Conservation (phyloP, 2,797 vertebrate genomes). For the Ptychobarbus kaznakovi region DNA sequence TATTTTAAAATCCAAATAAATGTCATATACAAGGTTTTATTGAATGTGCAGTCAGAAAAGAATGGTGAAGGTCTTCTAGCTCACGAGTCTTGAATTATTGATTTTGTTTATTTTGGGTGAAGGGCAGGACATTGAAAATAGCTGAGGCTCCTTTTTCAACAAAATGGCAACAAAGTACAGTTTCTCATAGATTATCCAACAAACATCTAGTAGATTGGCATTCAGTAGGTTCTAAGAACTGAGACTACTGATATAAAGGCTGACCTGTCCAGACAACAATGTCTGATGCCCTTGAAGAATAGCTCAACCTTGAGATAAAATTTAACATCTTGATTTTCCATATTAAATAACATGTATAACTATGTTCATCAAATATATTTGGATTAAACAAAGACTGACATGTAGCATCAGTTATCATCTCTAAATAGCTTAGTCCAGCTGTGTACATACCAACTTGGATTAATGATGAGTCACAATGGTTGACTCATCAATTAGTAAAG, state of each 20-base stretch:
- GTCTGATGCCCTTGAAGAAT: background rate
- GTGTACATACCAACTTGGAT: background rate
- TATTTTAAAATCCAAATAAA: background rate
- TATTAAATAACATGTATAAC: background rate
- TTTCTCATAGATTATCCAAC: background rate
- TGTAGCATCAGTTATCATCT: background rate
- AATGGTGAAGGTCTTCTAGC: constrained; percentile 17
- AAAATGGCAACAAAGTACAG: background rate
- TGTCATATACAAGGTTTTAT: background rate
- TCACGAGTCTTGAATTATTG: constrained; percentile 16
- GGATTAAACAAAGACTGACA: background rate
- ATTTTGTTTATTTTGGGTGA: constrained; percentile 35
- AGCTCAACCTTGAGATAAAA: background rate
- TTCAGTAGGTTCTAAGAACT: background rate
- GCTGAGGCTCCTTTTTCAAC: constrained; percentile 2
- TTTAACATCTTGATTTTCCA: background rate
- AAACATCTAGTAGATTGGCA: background rate
- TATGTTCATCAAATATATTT: constrained; percentile 2
- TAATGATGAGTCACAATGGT: background rate
- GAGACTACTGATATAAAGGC: background rate
- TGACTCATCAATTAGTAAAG: background rate
- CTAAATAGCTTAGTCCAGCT: background rate
- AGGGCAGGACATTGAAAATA: constrained; percentile 25
- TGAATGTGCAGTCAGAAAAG: constrained; percentile 2
- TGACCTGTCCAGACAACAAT: background rate